phyloP scores from a whole-genome alignment of 92 coral and sea anemone genomes.

The Epizoanthus scotinus region DNA sequence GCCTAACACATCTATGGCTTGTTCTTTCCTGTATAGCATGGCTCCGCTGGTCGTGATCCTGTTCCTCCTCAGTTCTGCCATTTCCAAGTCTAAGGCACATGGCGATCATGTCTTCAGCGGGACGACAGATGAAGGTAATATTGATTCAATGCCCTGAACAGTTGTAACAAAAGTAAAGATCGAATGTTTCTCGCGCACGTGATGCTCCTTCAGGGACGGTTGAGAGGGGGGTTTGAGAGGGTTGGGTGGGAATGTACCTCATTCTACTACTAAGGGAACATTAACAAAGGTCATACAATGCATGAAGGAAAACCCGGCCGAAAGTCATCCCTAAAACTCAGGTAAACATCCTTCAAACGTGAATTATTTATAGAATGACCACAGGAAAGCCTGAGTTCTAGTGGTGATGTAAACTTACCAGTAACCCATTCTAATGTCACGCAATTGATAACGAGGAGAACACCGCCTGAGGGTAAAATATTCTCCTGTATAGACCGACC shows the following conservation, averaged over 20 bases:
- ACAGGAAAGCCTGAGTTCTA: background rate
- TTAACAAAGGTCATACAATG: background rate
- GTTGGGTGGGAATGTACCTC: background rate
- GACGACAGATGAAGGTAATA: constrained; percentile 17
- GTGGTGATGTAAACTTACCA: constrained; percentile 27
- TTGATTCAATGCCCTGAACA: background rate
- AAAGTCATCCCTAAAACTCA: background rate
- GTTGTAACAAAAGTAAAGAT: background rate
- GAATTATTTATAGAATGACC: background rate
- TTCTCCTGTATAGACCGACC: too few relatives aligned
- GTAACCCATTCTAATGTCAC: background rate
- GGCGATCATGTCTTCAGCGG: constrained; percentile 30
- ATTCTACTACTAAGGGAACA: too few relatives aligned
- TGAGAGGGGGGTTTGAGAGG: background rate
- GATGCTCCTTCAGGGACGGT: background rate
- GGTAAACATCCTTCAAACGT: background rate
- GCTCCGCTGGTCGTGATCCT: constrained; percentile 11
- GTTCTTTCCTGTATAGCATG: constrained; percentile 4
- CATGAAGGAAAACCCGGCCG: background rate
- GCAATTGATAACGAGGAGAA: too few relatives aligned
- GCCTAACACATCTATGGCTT: background rate
- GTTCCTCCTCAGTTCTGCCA: background rate
- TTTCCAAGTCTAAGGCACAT: constrained; percentile 1
- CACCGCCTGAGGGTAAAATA: too few relatives aligned
- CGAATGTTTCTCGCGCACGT: background rate